Evolutionary conservation across 1,140 invertebrate species (phyloP), one percentile per base, ranked within the genome.

Genomic region (Homarus americanus): DNA sequence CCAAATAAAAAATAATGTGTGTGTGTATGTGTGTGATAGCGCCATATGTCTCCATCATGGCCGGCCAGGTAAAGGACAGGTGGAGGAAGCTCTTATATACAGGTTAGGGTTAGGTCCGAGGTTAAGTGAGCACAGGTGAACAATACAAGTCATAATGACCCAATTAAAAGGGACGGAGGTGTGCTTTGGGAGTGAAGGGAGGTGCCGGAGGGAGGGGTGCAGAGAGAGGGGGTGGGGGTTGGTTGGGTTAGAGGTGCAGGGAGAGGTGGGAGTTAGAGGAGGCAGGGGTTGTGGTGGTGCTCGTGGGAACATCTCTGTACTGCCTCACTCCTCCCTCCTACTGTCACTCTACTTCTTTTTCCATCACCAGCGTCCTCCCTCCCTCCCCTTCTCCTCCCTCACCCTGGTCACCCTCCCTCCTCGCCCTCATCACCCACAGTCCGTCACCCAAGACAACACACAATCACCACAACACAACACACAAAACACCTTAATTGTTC

Each of bases 311-410:
- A 4, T 5, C 79, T 36, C 79, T 58, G 41, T 34, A 17, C 36
- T 41, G 7, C 44, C 53, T n/a, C 44, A 17, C 34, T n/a, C 34
- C 79, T 34, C 44, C 53, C 28, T 63, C 44, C 28, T 41, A 20
- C 44, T 20, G 15, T 58, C 79, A n/a, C 79, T 58, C 78, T 53
- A 36, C 24, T 40, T 80, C 78, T 80, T 40, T 53, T 41, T 82
- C 79, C 53, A 12, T 58, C 44, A 4, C 32, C 32, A 17, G 7
- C 24, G 40, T 32, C 41, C 17, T 20, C 32, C 20, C 15, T 2
- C 32, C 79, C 20, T 34, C 49, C n/a, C 2, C 24, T 80, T 32
- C 34, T 40, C 44, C 76, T 40, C 40, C 24, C 76, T 79, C 40
- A 20, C 41, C 38, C 28, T 1, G 1, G 15, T 41, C 76, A 2